phyloP scores from a whole-genome alignment of 2,797 vertebrate genomes.

The Eutrigla gurnardus region DNA sequence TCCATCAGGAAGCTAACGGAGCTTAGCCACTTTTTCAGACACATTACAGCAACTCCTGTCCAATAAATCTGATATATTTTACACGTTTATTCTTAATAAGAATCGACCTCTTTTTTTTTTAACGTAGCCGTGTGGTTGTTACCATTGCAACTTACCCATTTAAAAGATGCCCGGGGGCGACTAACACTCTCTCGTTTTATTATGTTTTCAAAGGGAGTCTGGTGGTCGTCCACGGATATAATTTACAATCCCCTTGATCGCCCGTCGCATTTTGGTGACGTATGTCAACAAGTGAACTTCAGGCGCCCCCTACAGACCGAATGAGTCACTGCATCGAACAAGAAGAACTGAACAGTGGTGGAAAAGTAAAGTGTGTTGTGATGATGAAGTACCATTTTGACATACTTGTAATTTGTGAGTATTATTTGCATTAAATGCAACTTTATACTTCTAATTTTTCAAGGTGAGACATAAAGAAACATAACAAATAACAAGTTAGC shows the following conservation, averaged over 20 bases:
- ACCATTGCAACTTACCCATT: conserved; percentile 50
- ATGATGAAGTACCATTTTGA: not conserved
- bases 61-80: not conserved
- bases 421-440: not conserved
- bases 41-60: not conserved
- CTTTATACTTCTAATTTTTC: not conserved
- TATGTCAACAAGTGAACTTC: conserved; percentile 11
- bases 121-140: fast-evolving
- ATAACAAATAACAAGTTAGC: too few species aligned
- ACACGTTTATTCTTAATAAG: not conserved
- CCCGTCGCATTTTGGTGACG: conserved; percentile 66
- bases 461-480: too few species aligned
- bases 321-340: not conserved
- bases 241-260: not conserved
- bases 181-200: not conserved
- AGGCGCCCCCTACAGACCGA: conserved; percentile 26
- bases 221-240: conserved; percentile 1
- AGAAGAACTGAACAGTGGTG: not conserved
- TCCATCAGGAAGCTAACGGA: conserved; percentile 9
- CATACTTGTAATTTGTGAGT: not conserved
- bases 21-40: conserved; percentile 10
- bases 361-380: not conserved
- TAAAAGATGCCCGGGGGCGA: not conserved
- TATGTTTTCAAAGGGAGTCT: conserved; percentile 31
- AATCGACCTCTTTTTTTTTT: not conserved